Evolutionary conservation across 1,140 invertebrate species (phyloP), one percentile per base, ranked within the genome.

Genomic region (Meloidogyne chitwoodi): DNA sequence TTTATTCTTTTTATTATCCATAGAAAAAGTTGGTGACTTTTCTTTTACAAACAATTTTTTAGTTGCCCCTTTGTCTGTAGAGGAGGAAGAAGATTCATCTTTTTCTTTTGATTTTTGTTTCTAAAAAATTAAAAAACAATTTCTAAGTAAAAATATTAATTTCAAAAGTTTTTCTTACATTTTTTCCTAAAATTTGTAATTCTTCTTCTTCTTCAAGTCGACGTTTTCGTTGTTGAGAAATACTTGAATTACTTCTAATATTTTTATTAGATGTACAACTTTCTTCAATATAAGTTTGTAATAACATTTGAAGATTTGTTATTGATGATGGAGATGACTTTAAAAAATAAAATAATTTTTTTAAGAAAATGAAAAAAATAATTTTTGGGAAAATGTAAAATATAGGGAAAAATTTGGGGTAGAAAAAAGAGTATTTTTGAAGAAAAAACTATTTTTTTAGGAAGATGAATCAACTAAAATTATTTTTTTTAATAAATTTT

Each of bases 261-360:
- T n/a, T n/a, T n/a, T n/a, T 27, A 27, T 73, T 73, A 24, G 41
- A 22, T 12, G 38, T 3, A 24, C 5, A 26, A 12, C 71, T 65
- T 63, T 56, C 71, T 34, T 73, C 71, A 16, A 73, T 73, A 29
- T 73, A 73, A 1, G 63, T 63, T 34, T 63, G 71, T 12, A 73
- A 26, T 29, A 63, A 41, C n/a, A n/a, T 34, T 26, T 22, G 56
- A 61, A 73, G 34, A 31, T 73, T 73, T 14, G 11, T n/a, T 56
- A 73, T 63, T 5, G 71, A 64, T 2, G 38, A 61, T 16, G 71
- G 71, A 26, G 71, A 73, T 12, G 71, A 22, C 71, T 73, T 34
- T 31, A 31, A 31, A 31, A 6, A 38, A 38, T 5, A 44, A 69
- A 69, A 44, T 24, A 3, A 2, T 44, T 44, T n/a, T 12, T 41